Evolutionary conservation across 1,140 invertebrate species (phyloP).

Genomic region (Zaprionus kolodkinae): DNA sequence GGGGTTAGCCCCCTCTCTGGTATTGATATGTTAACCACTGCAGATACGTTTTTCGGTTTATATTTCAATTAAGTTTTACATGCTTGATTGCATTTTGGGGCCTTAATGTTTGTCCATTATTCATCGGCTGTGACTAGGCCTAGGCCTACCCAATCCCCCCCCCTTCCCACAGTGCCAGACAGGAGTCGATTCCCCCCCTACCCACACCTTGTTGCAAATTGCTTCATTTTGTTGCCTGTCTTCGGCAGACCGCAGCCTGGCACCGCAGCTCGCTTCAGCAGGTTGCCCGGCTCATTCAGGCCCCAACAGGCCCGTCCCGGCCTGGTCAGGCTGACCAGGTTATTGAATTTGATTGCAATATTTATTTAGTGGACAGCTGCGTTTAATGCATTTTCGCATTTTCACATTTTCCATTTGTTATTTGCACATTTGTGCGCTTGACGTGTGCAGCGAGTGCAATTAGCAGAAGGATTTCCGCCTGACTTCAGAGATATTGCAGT

Average conservation of each 20-base stretch:
- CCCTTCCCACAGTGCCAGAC: neutral
- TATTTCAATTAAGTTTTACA: constrained; percentile 83
- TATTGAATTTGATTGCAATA: constrained; percentile 79
- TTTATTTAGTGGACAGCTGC: constrained; percentile 64
- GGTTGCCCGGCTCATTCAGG: too few species aligned
- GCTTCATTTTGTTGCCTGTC: constrained; percentile 63
- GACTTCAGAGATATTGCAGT: constrained; percentile 21
- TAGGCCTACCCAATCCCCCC: constrained; percentile 25
- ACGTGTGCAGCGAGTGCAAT: constrained; percentile 41
- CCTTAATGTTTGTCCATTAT: constrained; percentile 76
- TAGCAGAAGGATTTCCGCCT: constrained; percentile 55
- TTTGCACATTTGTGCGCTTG: constrained; percentile 46
- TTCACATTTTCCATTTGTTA: constrained; percentile 72
- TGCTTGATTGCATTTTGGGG: constrained; percentile 78
- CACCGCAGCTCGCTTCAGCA: neutral
- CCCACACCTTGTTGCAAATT: constrained; percentile 55
- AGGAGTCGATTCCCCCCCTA: constrained; percentile 1
- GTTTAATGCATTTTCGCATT: constrained; percentile 68
- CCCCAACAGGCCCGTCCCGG: neutral
- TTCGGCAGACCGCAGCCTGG: constrained; percentile 20
- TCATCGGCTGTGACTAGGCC: constrained; percentile 65
- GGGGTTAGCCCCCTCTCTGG: neutral
- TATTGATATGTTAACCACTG: constrained; percentile 78
- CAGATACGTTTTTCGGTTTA: constrained; percentile 71
- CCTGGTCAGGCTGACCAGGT: constrained; percentile 54